A percentile compares a stretch with the other conserved stretches of the same genome.
These are phyloP conservation scores for Leucosticte australis DNA, from an alignment of 2,113 vertebrate species.

Conservation along the genomic window DNA sequence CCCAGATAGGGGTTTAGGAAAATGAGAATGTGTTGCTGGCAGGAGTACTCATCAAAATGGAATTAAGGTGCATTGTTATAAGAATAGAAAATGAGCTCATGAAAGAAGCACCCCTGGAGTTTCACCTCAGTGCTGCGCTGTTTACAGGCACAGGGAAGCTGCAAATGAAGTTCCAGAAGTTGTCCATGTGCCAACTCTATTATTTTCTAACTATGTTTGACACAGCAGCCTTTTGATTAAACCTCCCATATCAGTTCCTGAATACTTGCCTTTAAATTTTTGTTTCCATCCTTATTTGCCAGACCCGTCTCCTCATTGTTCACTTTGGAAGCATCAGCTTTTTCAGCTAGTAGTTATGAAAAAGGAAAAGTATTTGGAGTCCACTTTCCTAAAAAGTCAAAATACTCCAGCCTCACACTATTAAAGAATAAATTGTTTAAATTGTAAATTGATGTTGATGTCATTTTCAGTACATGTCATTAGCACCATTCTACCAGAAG, in stretches of 20 bases:
- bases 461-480: background rate
- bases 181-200: slow-evolving; percentile 5
- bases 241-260: background rate
- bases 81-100: background rate
- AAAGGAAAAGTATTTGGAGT: background rate
- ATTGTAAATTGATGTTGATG: background rate
- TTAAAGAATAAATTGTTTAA: background rate
- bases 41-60: background rate
- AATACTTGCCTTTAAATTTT: slow-evolving; percentile 1
- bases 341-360: background rate
- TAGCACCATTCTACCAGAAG: background rate
- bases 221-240: background rate
- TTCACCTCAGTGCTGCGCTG: background rate
- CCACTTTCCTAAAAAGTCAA: background rate
- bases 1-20: slow-evolving; percentile 23
- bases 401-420: background rate
- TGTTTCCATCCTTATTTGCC: background rate
- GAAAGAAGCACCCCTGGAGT: background rate
- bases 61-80: slow-evolving; percentile 28
- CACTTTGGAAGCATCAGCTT: background rate
- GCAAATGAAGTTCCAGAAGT: slow-evolving; percentile 30
- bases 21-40: slow-evolving; percentile 25
- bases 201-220: slow-evolving; percentile 25
- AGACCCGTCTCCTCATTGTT: background rate
- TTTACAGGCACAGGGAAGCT: background rate